Evolutionary conservation across 2,888 invertebrate species (phyloP).

Genomic region (Euclidia mi): DNA sequence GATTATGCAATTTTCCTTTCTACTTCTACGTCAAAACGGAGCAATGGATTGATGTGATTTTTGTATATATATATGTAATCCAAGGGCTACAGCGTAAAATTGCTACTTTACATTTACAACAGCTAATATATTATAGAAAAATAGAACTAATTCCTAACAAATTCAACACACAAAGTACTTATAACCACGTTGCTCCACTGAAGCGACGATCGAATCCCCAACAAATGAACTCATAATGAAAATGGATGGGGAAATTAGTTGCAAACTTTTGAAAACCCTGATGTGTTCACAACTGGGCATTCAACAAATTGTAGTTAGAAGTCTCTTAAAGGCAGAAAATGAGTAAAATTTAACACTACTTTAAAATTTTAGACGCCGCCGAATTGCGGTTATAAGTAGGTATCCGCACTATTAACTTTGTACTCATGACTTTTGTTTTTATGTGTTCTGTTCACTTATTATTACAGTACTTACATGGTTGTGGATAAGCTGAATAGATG

Average conservation of each 20-base stretch:
- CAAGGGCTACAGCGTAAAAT: no score
- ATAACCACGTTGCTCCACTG: no score
- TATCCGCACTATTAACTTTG: constrained; percentile 45
- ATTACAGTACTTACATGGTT: constrained; percentile 25
- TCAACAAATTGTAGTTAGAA: constrained; percentile 56
- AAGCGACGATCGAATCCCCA: constrained; percentile 3
- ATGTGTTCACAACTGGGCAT: constrained; percentile 58
- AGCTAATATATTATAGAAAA: no score
- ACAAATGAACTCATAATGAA: constrained; percentile 59
- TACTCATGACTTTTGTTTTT: constrained; percentile 49
- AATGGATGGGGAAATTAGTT: constrained; percentile 63
- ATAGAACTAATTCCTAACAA: no score
- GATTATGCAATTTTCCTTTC: no score
- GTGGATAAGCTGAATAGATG: constrained; percentile 4
- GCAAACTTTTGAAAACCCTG: constrained; percentile 60
- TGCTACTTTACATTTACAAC: no score
- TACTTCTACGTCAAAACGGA: no score
- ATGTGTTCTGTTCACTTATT: constrained; percentile 39
- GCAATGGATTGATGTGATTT: no score
- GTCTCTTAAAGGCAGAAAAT: constrained; percentile 50
- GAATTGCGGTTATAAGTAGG: constrained; percentile 46
- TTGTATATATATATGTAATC: no score
- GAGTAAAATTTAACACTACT: constrained; percentile 57
- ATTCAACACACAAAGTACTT: no score
- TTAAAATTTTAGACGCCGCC: constrained; percentile 47